These are phyloP conservation scores for Discoglossus pictus DNA, from an alignment of 2,797 vertebrate genomes.

Conservation along the genomic window DNA sequence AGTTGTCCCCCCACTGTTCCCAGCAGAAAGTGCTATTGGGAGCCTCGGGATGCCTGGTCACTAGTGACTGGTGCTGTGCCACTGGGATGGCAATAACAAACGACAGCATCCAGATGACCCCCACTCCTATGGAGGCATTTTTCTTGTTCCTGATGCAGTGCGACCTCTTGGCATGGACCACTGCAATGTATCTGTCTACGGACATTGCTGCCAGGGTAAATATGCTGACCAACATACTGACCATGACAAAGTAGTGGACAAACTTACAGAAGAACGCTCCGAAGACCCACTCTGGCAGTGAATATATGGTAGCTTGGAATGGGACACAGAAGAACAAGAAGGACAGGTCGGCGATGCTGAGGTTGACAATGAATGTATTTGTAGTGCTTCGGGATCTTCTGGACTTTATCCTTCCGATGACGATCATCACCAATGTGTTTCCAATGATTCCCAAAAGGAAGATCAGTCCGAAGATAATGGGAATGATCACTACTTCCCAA, in stretches of 20 bases:
- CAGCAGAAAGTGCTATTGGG: constrained; percentile 86
- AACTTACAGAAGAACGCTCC: constrained; percentile 78
- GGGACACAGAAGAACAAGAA: too few relatives aligned
- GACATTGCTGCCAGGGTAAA: constrained; percentile 85
- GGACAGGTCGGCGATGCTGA: too few relatives aligned
- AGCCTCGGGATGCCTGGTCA: constrained; percentile 65
- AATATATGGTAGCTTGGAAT: too few relatives aligned
- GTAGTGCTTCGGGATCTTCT: too few relatives aligned
- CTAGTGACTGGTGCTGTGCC: constrained; percentile 76
- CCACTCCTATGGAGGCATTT: constrained; percentile 70
- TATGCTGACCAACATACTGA: constrained; percentile 83
- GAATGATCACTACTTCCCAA: constrained; percentile 74
- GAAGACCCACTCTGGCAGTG: constrained; percentile 69
- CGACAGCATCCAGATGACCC: constrained; percentile 74
- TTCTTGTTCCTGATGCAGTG: constrained; percentile 70
- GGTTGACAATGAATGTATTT: too few relatives aligned
- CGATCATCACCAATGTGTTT: constrained; percentile 77
- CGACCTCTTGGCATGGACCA: constrained; percentile 74
- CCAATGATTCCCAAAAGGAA: constrained; percentile 80
- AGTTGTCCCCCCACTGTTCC: constrained; percentile 71
- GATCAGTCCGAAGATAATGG: constrained; percentile 78
- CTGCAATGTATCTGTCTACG: constrained; percentile 82
- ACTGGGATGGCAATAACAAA: constrained; percentile 75
- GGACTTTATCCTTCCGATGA: constrained; percentile 66
- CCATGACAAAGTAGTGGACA: constrained; percentile 77